Base-by-base conservation (phyloP, 2,113 vertebrate species). In the Channa argus region DNA sequence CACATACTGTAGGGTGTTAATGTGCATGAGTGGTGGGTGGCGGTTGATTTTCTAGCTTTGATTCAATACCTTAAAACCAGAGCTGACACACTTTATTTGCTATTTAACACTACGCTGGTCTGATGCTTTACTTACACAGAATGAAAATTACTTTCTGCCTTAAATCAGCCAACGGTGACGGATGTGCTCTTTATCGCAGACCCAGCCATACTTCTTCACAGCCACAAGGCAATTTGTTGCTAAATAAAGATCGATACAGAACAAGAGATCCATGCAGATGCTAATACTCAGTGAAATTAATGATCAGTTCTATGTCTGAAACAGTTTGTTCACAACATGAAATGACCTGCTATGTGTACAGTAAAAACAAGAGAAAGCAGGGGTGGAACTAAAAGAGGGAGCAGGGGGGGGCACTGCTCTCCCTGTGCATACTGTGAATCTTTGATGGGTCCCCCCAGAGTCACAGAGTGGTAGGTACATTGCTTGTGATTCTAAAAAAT, bases 211-310 rank as follows among this genome's bases (percentile, higher is more conserved):
- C 51, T 62, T 74, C 67, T 46, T 69, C 49, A 63, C 76, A 77
- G 65, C 65, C 51, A 58, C 51, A 4, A 53, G 71, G 64, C 70
- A 76, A 83, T 87, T 86, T 88, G 80, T 59, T 79, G 70, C 90
- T 88, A 84, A 91, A 88, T 80, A 71, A 83, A 85, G 86, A 93
- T 92, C 90, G 73, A 92, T 91, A 89, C 44, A 8, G 79, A 88
- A 85, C 86, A 88, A 84, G 79, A 86, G 64, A 89, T 81, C 63
- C 82, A 79, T 82, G 77, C 76, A 82, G 82, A 88, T 90, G 71
- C 66, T 60, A 64, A 68, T 54, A 55, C 61, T 85, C 60, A 46
- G 63, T 49, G 70, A 64, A 55, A 72, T 82, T 79, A 85, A 63
- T 72, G 69, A 83, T 70, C 83, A 79, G 81, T 79, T 83, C 72